phyloP scores from a whole-genome alignment of 2,888 invertebrate genomes.

The Philonicus albiceps region DNA sequence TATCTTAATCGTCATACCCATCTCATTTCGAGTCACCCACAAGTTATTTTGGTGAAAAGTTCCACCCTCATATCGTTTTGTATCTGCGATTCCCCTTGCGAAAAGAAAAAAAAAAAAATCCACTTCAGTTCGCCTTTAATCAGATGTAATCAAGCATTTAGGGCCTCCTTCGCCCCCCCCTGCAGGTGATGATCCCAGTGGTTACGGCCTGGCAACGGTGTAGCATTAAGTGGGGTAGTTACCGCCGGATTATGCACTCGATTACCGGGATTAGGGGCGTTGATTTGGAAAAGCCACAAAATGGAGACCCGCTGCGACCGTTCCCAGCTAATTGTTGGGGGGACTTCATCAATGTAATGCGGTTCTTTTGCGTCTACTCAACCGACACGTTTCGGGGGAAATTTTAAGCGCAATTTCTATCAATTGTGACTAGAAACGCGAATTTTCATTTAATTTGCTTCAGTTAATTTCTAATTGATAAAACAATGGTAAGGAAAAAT shows the following conservation, averaged over 20 bases:
- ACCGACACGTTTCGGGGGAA: not conserved
- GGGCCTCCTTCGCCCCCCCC: conserved; percentile 18
- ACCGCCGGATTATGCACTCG: conserved; percentile 52
- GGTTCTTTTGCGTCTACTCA: not conserved
- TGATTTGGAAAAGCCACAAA: conserved; percentile 51
- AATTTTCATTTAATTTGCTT: too few species aligned
- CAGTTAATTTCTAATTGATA: too few species aligned
- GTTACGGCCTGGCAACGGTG: conserved; percentile 1
- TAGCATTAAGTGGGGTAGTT: conserved; percentile 47
- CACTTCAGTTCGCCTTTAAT: conserved; percentile 27
- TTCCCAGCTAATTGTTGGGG: not conserved
- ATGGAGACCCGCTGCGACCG: conserved; percentile 4
- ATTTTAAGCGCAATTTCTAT: not conserved
- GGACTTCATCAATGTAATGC: not conserved
- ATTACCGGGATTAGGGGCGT: conserved; percentile 52
- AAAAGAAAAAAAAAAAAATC: conserved; percentile 11
- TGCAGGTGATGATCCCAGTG: not conserved
- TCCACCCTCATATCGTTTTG: not conserved
- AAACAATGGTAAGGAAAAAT: too few species aligned
- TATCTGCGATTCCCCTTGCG: not conserved
- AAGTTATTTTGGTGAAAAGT: not conserved
- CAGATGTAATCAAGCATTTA: conserved; percentile 34
- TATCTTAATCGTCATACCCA: not conserved
- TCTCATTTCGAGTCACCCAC: not conserved
- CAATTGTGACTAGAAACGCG: not conserved